Base-by-base conservation (phyloP, 2,888 invertebrate species). In the Lochmaea capreae region DNA sequence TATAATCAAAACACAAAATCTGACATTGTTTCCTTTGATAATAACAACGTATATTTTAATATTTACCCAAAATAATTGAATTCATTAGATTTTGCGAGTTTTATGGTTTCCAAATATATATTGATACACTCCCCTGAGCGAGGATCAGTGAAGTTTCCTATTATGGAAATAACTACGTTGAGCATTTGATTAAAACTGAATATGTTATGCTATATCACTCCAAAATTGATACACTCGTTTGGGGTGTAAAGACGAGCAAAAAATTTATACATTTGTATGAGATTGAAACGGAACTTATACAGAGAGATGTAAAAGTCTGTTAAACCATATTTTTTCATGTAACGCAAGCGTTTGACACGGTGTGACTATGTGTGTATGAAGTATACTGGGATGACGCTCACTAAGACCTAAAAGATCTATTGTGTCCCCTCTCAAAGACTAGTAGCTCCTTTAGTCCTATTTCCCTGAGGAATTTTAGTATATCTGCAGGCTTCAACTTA, bases 131-230 rank as follows among this genome's bases (percentile, higher is more conserved):
- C 10, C 18, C 18, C 54, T 52, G 54, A 54, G 54, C 16, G 18
- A 54, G 54, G 54, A 54, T 54, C 54, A 54, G 9, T 54, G 18
- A 54, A 54, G 54, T 54, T 54, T 54, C 54, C 18, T 16, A 18
- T 54, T 54, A 54, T 54, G 54, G 54, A 54, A 54, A 54, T 54
- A 18, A 54, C 9, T 10, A 54, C 9, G 54, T 54, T 54, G 54
- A 16, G 10, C 16, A 18, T 54, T 54, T 54, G 16, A 54, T 54
- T 54, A 18, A 54, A 54, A 54, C 54, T 54, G 54, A 16, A 54
- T 54, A 18, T 18, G n/a, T 54, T 6, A 54, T 54, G 16, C 6
- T 18, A 9, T 8, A 54, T 54, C 18, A 54, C 18, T 16, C 10
- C 54, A 54, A 54, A 54, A 54, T n/a, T 49, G 6, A 54, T 54